Percentiles rank a stretch among this genome's conserved stretches.
phyloP scores from a whole-genome alignment of 1,140 invertebrate species.

The Zaprionus kolodkinae region DNA sequence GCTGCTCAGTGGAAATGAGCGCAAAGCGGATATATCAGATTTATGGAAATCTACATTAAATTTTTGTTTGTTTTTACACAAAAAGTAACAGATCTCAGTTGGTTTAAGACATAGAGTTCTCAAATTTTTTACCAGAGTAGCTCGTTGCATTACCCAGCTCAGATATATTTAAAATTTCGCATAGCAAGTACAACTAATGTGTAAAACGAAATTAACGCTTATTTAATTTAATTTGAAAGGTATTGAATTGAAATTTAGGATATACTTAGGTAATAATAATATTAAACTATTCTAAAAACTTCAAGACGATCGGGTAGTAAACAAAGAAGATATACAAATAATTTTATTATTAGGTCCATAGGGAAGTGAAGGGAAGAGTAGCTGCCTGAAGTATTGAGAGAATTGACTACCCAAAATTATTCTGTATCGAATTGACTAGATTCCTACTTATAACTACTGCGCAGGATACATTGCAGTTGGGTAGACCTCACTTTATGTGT shows the following conservation, averaged over 20 bases:
- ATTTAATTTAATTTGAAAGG: background rate
- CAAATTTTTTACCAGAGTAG: background rate
- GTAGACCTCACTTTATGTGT: background rate
- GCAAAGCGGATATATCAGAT: background rate
- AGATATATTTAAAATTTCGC: background rate
- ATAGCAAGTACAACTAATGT: background rate
- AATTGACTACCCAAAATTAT: background rate
- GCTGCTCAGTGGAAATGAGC: background rate
- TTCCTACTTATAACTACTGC: background rate
- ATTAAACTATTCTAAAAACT: background rate
- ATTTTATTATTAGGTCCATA: too few relatives aligned
- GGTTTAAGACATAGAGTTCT: background rate
- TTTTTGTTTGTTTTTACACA: background rate
- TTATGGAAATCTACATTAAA: background rate
- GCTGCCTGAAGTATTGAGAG: too few relatives aligned
- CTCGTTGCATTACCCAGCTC: background rate
- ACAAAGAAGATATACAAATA: background rate
- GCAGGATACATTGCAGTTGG: background rate
- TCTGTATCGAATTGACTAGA: background rate
- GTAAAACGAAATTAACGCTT: background rate
- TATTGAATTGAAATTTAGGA: background rate
- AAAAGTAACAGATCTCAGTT: background rate
- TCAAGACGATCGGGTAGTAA: background rate
- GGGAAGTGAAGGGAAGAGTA: too few relatives aligned
- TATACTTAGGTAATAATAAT: background rate